phyloP scores from a whole-genome alignment of 2,797 vertebrate genomes.

The Alosa sapidissima region DNA sequence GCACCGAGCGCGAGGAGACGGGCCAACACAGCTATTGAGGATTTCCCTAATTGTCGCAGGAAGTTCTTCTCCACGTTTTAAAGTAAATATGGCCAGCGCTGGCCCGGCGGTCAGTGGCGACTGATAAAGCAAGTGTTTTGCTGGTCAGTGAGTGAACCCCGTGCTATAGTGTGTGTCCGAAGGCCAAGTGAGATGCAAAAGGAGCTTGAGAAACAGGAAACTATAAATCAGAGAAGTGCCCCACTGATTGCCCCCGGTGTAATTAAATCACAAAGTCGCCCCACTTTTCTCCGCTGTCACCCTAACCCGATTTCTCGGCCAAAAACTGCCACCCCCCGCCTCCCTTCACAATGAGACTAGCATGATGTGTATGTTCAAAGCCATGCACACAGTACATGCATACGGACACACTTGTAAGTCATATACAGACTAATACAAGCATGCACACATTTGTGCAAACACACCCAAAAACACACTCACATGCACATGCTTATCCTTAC shows the following conservation, averaged over 20 bases:
- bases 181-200: slow-evolving; percentile 67
- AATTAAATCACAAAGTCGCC: slow-evolving; percentile 88
- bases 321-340: slow-evolving; percentile 25
- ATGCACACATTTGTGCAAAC: background rate
- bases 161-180: slow-evolving; percentile 76
- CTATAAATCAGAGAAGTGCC: slow-evolving; percentile 90
- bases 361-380: background rate
- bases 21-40: slow-evolving; percentile 75
- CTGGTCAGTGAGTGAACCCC: slow-evolving; percentile 74
- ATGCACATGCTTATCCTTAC: background rate
- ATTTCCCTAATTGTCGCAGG: slow-evolving; percentile 85
- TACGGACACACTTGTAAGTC: background rate
- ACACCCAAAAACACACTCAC: background rate
- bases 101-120: slow-evolving; percentile 75
- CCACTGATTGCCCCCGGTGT: slow-evolving; percentile 85
- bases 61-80: slow-evolving; percentile 86
- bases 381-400: background rate
- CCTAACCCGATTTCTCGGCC: slow-evolving; percentile 82
- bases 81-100: slow-evolving; percentile 86
- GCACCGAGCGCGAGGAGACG: slow-evolving; percentile 61
- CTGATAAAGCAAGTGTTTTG: slow-evolving; percentile 78
- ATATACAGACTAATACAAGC: background rate
- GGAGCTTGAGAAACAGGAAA: slow-evolving; percentile 84
- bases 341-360: background rate
- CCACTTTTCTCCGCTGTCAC: slow-evolving; percentile 80